These are phyloP conservation scores for Hylaeus anthracinus DNA, from an alignment of 1,140 invertebrate species.

Conservation along the genomic window DNA sequence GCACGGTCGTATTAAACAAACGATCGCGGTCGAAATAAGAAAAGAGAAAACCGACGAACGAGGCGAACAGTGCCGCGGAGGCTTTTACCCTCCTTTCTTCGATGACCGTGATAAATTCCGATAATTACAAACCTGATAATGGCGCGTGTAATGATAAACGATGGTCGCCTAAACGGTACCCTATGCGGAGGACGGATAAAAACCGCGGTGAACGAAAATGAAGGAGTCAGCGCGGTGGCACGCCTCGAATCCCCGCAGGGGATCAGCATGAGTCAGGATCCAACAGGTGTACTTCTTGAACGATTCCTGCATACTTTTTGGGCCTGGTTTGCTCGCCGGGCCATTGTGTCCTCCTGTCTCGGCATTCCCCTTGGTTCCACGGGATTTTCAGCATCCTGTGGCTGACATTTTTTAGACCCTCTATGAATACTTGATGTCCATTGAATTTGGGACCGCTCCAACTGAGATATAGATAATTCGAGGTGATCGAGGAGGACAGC, in stretches of 20 bases:
- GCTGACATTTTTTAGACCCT: neutral
- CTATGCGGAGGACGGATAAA: conserved; percentile 27
- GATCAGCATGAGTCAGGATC: conserved; percentile 52
- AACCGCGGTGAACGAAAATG: conserved; percentile 46
- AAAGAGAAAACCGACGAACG: conserved; percentile 25
- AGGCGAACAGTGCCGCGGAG: conserved; percentile 8
- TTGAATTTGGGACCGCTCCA: neutral
- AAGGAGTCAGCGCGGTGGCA: conserved; percentile 47
- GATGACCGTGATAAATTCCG: conserved; percentile 50
- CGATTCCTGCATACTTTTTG: conserved; percentile 24
- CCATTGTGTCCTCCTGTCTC: neutral
- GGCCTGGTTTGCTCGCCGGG: neutral
- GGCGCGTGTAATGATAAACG: conserved; percentile 60
- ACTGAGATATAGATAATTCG: neutral
- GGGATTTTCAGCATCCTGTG: too few relatives aligned
- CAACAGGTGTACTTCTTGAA: conserved; percentile 55
- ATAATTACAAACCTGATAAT: conserved; percentile 58
- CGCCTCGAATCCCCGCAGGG: conserved; percentile 55
- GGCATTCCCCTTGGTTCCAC: neutral
- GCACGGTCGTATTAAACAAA: conserved; percentile 22
- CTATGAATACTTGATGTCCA: neutral
- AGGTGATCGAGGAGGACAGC: too few relatives aligned
- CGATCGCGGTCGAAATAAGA: conserved; percentile 13
- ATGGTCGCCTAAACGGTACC: conserved; percentile 42
- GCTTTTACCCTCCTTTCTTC: conserved; percentile 51